Evolutionary conservation across 1,140 invertebrate genomes (phyloP).

Genomic region (Drosophila parabipectinata): DNA sequence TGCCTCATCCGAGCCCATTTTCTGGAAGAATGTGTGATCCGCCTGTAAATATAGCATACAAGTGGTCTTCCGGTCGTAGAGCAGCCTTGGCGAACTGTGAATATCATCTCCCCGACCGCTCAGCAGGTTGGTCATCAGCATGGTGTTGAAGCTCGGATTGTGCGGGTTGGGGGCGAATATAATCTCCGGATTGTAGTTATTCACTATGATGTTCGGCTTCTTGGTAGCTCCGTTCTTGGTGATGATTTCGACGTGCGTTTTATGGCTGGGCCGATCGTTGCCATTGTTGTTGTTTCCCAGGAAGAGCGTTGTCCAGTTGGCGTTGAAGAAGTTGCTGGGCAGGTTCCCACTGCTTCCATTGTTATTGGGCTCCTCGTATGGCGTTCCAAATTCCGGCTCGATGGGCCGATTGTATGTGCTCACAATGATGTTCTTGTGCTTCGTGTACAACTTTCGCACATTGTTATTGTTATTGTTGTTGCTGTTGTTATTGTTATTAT

Average conservation of each 20-base stretch:
- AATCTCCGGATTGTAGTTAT: constrained; percentile 83
- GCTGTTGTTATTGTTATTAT: constrained; percentile 54
- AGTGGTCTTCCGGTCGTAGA: constrained; percentile 88
- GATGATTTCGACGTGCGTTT: constrained; percentile 87
- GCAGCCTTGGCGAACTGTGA: constrained; percentile 79
- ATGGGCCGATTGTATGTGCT: constrained; percentile 80
- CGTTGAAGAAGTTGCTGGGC: constrained; percentile 83
- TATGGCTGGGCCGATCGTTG: constrained; percentile 85
- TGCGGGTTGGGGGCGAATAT: constrained; percentile 80
- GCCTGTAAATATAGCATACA: constrained; percentile 97
- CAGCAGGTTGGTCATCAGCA: constrained; percentile 87
- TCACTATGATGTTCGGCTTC: constrained; percentile 83
- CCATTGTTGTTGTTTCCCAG: constrained; percentile 56
- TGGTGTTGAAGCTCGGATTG: constrained; percentile 85
- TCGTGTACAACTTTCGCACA: constrained; percentile 76
- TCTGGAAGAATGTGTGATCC: constrained; percentile 96
- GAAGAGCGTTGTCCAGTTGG: constrained; percentile 83
- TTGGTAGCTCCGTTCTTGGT: constrained; percentile 86
- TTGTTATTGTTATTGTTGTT: constrained; percentile 57
- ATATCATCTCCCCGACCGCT: constrained; percentile 85
- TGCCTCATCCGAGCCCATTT: constrained; percentile 96
- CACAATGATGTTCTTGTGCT: constrained; percentile 83
- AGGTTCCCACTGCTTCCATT: constrained; percentile 70
- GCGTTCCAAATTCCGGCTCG: constrained; percentile 70
- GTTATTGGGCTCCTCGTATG: constrained; percentile 69